phyloP scores from a whole-genome alignment of 2,113 vertebrate genomes.

The Pandion haliaetus region DNA sequence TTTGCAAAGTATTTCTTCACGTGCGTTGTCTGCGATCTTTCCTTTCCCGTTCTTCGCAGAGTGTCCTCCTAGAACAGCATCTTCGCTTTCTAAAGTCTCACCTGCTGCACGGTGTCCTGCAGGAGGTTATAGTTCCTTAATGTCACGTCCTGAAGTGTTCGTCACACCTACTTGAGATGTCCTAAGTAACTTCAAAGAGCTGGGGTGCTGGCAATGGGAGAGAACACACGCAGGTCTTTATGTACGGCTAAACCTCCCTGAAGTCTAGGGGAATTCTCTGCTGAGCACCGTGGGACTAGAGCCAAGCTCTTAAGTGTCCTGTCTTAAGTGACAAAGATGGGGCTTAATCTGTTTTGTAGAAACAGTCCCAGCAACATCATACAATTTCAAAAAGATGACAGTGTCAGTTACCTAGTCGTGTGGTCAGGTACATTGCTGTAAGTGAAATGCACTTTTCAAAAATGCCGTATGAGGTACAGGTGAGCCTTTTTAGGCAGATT shows the following conservation, averaged over 20 bases:
- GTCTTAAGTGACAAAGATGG: neutral
- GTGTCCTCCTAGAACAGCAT: neutral
- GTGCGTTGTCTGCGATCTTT: neutral
- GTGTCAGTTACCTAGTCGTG: neutral
- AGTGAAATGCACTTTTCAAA: neutral
- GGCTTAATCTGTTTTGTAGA: neutral
- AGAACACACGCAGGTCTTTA: neutral
- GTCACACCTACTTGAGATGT: neutral
- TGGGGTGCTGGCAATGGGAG: neutral
- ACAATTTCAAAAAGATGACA: neutral
- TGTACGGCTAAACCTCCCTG: neutral
- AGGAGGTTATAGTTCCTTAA: neutral
- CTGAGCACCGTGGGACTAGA: neutral
- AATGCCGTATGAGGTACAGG: neutral
- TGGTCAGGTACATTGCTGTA: neutral
- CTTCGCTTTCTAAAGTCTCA: neutral
- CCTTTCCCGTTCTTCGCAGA: neutral
- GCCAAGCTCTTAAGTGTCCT: neutral
- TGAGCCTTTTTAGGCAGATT: neutral
- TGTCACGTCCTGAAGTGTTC: neutral
- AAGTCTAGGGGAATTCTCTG: neutral
- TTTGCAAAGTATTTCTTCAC: neutral
- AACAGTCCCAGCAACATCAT: neutral
- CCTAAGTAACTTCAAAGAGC: neutral
- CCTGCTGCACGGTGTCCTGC: neutral